phyloP scores from a whole-genome alignment of 2,113 vertebrate genomes.

The Neolamprologus falcicula region DNA sequence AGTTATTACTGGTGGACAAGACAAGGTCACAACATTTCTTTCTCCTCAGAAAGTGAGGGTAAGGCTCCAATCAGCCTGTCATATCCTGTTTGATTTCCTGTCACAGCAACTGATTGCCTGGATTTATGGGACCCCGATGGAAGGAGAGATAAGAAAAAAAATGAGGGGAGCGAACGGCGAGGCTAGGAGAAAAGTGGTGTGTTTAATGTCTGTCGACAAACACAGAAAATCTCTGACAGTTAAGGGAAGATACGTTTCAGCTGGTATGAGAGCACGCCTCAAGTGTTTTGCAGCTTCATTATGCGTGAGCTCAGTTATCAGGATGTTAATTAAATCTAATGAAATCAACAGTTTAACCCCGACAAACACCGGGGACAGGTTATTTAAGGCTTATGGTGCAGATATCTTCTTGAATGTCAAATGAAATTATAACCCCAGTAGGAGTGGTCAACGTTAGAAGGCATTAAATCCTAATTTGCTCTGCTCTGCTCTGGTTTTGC shows the following conservation, averaged over 20 bases:
- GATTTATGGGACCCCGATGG: neutral
- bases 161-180: neutral
- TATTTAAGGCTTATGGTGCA: neutral
- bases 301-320: neutral
- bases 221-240: neutral
- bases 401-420: neutral
- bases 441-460: neutral
- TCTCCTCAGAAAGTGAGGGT: neutral
- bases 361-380: neutral
- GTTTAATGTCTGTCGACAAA: neutral
- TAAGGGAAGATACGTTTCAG: neutral
- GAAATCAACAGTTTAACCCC: neutral
- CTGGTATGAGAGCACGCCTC: neutral
- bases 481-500: neutral
- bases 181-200: neutral
- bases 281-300: neutral
- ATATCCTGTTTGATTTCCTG: conserved; percentile 38
- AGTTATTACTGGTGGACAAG: neutral
- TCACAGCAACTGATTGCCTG: conserved; percentile 5
- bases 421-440: neutral
- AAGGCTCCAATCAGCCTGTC: neutral
- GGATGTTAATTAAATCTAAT: neutral
- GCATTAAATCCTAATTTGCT: neutral
- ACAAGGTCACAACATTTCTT: neutral
- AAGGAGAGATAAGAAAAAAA: neutral